Base-by-base conservation (phyloP, 2,113 vertebrate genomes). In the Gobio gobio region DNA sequence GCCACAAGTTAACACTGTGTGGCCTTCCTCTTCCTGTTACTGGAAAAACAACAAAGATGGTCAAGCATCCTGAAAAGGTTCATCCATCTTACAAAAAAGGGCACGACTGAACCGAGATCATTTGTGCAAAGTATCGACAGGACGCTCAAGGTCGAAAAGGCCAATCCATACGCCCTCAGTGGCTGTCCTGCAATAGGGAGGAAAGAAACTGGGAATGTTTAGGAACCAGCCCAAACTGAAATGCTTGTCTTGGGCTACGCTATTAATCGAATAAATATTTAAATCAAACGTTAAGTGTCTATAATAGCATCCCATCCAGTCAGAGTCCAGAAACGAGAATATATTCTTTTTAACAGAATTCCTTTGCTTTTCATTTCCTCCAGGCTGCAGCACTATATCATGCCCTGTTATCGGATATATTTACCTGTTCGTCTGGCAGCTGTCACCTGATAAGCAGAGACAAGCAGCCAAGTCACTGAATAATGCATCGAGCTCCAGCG, bases 401-500 rank as follows among this genome's bases (percentile, higher is more conserved):
- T 75, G 33, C 47, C 26, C 73, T 49, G 84, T 89, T 87, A 83
- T 83, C 75, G 49, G 80, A 84, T 73, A 54, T 72, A 86, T 74
- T n/a, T 66, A 72, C 77, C 78, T 83, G 80, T 82, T 51, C 26
- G 81, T 86, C 76, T 51, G 75, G 49, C 68, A 85, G 47, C 36
- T 49, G 82, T 83, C 54, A 87, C 83, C 70, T 56, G 83, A 88
- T 78, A 58, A 78, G 72, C 36, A 36, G 47, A 49, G 43, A 47
- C 16, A 70, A 54, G 77, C 82, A 51, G 54, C 72, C 68, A 68
- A 43, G 56, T n/a, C 47, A n/a, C 82, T 88, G 73, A 90, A 89
- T 90, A 86, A 90, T 90, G 85, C 86, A 89, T 82, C 5, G 20
- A 58, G 66, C 61, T 63, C 8, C 77, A 83, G 77, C 58, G 84